Percentiles rank a stretch among this genome's conserved stretches.
phyloP scores from a whole-genome alignment of 2,113 vertebrate species.

The Anguilla japonica region DNA sequence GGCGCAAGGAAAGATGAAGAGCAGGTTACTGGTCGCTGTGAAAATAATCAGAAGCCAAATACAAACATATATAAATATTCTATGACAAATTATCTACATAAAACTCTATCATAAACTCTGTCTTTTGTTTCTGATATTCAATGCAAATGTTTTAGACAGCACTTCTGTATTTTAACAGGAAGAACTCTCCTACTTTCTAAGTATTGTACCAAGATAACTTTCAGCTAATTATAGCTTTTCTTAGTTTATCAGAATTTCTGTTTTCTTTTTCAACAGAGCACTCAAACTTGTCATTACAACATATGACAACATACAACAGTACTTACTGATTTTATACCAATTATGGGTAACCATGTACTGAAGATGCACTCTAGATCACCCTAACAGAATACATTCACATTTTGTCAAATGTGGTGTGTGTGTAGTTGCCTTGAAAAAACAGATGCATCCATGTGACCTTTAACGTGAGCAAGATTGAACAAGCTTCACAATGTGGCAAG shows the following conservation, averaged over 20 bases:
- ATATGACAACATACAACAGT: neutral
- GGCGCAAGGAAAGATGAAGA: constrained; percentile 78
- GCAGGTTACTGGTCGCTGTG: constrained; percentile 64
- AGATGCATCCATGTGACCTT: neutral
- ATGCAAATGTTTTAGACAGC: neutral
- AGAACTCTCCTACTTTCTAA: no score
- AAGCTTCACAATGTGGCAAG: neutral
- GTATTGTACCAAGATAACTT: neutral
- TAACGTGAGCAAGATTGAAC: neutral
- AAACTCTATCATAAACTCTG: neutral
- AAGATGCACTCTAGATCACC: no score
- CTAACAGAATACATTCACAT: no score
- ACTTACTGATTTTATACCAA: no score
- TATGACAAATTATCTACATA: neutral
- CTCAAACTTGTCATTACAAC: neutral
- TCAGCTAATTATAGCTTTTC: neutral
- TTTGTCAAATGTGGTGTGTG: no score
- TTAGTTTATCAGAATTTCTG: neutral
- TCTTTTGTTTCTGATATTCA: no score
- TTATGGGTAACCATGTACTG: no score
- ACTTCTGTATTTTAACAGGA: no score
- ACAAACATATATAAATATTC: neutral
- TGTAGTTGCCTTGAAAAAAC: no score
- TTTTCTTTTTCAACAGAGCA: no score
- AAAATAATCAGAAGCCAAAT: neutral